These are phyloP conservation scores for Ameiurus melas DNA, from an alignment of 2,113 vertebrate species.

Conservation along the genomic window DNA sequence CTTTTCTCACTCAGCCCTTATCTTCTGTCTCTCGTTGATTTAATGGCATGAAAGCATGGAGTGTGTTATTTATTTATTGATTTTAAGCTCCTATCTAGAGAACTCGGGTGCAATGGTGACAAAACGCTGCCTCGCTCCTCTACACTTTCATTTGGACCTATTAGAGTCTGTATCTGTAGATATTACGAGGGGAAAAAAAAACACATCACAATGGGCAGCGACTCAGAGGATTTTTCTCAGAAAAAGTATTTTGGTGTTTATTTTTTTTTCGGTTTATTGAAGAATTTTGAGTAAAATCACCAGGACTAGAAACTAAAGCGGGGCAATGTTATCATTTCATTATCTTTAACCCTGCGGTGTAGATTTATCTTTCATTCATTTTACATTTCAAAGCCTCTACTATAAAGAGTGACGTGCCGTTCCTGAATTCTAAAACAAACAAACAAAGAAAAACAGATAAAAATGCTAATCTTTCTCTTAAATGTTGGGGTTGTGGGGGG, in stretches of 20 bases:
- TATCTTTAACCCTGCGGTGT: background rate
- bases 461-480: background rate
- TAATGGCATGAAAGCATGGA: constrained; percentile 30
- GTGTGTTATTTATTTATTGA: constrained; percentile 51
- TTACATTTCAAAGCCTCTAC: background rate
- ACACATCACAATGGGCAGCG: constrained; percentile 10
- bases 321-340: background rate
- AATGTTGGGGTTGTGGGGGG: background rate
- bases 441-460: no score
- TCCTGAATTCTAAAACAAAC: no score
- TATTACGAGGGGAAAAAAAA: background rate
- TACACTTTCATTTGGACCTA: constrained; percentile 32
- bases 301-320: background rate
- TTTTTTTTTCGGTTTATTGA: background rate
- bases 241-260: background rate
- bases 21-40: constrained; percentile 19
- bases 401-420: background rate
- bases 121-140: constrained; percentile 18
- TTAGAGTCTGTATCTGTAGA: constrained; percentile 32
- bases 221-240: background rate
- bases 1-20: background rate
- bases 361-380: background rate
- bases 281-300: background rate
- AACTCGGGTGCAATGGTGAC: constrained; percentile 38
- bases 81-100: constrained; percentile 42